Base-by-base conservation (phyloP, 2,888 invertebrate species). In the Drosophila niveifrons region DNA sequence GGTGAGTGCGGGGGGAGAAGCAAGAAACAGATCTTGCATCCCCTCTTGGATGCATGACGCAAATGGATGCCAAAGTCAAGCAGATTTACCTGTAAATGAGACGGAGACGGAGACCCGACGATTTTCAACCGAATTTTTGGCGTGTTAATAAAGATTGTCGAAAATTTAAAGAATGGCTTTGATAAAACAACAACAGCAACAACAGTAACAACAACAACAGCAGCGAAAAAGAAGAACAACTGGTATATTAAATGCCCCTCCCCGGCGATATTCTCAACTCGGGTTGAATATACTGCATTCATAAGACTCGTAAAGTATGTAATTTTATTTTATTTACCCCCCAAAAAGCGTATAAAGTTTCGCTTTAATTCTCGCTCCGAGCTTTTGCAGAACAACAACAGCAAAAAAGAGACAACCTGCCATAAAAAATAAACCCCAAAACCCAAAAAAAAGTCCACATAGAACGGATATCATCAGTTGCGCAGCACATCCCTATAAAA, bases 121-220 rank as follows among this genome's bases (percentile, higher is more conserved):
- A 73, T 69, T 73, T 84, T 84, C 69, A 67, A 68, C 41, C 66
- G 67, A 72, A 74, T 69, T 86, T 70, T 72, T 70, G 61, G 31
- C 43, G 31, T 62, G 68, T 75, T 81, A 74, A 84, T 81, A 75
- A 81, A 78, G 79, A 81, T 75, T 83, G 80, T 84, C 66, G 75
- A 78, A 78, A 73, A 70, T 72, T 72, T 72, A 65, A 73, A 75
- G 71, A 78, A 83, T 72, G 66, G 71, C 75, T 83, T 67, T 69
- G 61, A 77, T 67, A 66, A 68, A 80, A 58, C 65, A 51, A 61
- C 28, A 65, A 46, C 47, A 67, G 15, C 34, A 59, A 55, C 59
- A 58, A 47, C 63, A 69, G 34, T 47, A 66, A 55, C 56, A 63
- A 28, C 28, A 63, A n/a, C 64, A 71, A 18, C 34, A 58, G 23